Evolutionary conservation across 2,888 invertebrate genomes (phyloP).

Genomic region (Ophion ventricosus): DNA sequence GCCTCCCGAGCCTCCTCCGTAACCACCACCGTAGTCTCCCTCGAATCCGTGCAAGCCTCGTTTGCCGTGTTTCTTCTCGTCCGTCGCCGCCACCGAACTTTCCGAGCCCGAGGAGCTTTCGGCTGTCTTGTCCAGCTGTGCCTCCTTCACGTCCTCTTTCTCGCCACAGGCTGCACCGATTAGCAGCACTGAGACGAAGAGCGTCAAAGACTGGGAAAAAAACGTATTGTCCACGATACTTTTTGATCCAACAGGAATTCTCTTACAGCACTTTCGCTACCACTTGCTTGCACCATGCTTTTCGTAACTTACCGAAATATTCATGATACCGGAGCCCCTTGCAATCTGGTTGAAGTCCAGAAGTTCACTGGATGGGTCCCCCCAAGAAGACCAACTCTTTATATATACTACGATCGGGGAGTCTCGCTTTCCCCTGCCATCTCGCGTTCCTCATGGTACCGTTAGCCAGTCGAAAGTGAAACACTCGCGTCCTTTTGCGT

Average conservation of each 20-base stretch:
- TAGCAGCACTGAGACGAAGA: constrained; percentile 75
- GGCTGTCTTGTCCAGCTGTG: constrained; percentile 53
- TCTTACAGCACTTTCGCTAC: not conserved
- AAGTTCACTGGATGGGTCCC: constrained; percentile 82
- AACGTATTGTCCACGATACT: not conserved
- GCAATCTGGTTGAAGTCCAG: constrained; percentile 77
- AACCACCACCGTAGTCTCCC: constrained; percentile 70
- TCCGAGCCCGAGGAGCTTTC: constrained; percentile 60
- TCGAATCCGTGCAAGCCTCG: constrained; percentile 87
- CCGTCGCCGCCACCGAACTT: constrained; percentile 80
- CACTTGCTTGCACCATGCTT: not conserved
- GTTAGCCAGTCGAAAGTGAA: constrained; percentile 81
- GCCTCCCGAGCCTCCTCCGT: constrained; percentile 69
- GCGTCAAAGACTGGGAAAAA: constrained; percentile 69
- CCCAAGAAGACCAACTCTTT: constrained; percentile 78
- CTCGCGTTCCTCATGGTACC: constrained; percentile 71
- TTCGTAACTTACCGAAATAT: constrained; percentile 78
- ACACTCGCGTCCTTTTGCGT: constrained; percentile 71
- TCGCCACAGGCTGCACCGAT: constrained; percentile 72
- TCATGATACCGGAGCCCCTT: constrained; percentile 77
- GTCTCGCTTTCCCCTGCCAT: constrained; percentile 80
- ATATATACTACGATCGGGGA: constrained; percentile 76
- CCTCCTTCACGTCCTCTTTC: constrained; percentile 67
- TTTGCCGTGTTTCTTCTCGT: constrained; percentile 90
- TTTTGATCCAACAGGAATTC: not conserved